Evolutionary conservation across 2,888 invertebrate genomes (phyloP).

Genomic region (Stictocephala bisonia): DNA sequence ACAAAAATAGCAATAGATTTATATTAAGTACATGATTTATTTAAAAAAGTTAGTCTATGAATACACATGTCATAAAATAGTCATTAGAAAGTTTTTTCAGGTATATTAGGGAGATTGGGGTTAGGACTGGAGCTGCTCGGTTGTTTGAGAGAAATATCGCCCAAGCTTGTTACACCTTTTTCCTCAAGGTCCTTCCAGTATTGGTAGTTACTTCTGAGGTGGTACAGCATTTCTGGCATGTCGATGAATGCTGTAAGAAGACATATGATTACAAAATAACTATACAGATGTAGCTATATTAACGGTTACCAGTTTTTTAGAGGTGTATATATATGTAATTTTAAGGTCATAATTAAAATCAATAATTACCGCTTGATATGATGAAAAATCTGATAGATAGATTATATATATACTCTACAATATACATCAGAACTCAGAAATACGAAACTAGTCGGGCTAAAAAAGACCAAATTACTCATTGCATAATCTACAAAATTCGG

Average conservation of each 20-base stretch:
- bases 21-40: conserved; percentile 40
- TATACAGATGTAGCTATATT: too few species aligned
- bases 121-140: conserved; percentile 31
- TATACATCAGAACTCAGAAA: too few species aligned
- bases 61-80: conserved; percentile 12
- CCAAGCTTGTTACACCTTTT: conserved; percentile 58
- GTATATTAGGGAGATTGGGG: conserved; percentile 43
- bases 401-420: too few species aligned
- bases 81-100: conserved; percentile 40
- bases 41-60: conserved; percentile 45
- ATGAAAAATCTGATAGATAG: too few species aligned
- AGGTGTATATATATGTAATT: too few species aligned
- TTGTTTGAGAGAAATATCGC: conserved; percentile 45
- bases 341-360: too few species aligned
- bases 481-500: too few species aligned
- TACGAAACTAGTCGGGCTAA: too few species aligned
- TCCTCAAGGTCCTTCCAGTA: conserved; percentile 83
- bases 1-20: conserved; percentile 47
- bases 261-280: too few species aligned
- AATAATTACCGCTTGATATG: too few species aligned
- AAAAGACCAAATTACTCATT: too few species aligned
- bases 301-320: too few species aligned
- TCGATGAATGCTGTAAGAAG: conserved; percentile 83
- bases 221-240: conserved; percentile 88
- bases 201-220: conserved; percentile 87